Conservation (phyloP, 2,888 invertebrate genomes). For the Pseudanteris insignis region DNA sequence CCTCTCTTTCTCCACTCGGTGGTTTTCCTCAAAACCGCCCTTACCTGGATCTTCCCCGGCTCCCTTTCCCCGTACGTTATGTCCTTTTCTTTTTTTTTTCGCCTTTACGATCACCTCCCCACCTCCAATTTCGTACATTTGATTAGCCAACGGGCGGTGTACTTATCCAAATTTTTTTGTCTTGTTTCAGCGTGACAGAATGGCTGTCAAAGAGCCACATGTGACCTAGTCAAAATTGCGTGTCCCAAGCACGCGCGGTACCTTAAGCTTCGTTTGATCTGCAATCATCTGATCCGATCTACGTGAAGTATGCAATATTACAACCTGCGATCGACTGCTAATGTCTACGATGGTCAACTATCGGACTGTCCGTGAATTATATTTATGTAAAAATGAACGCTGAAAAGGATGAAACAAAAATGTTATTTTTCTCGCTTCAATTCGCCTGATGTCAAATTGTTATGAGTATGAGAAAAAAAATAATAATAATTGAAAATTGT, state of each 20-base stretch:
- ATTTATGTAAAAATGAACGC: constrained; percentile 13
- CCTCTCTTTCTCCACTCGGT: constrained; percentile 52
- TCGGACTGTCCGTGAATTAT: not conserved
- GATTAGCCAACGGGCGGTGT: no score
- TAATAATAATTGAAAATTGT: no score
- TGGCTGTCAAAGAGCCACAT: constrained; percentile 42
- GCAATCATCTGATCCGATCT: constrained; percentile 29
- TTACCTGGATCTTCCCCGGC: constrained; percentile 64
- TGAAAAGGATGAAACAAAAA: no score
- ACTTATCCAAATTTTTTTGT: no score
- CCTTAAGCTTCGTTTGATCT: constrained; percentile 33
- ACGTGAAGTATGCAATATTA: constrained; percentile 22
- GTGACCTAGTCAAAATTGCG: constrained; percentile 61
- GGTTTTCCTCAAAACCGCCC: constrained; percentile 59
- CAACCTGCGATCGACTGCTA: constrained; percentile 9
- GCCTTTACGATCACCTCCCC: no score
- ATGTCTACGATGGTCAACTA: not conserved
- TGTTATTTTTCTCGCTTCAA: no score
- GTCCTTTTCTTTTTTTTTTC: constrained; percentile 10
- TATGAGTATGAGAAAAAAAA: no score
- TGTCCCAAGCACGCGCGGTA: constrained; percentile 19
- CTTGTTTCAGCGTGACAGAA: constrained; percentile 55
- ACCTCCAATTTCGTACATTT: constrained; percentile 4
- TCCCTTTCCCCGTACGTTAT: constrained; percentile 49
- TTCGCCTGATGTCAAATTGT: not conserved